Conservation (phyloP, 2,797 vertebrate genomes). For the Neopelma chrysocephalum region DNA sequence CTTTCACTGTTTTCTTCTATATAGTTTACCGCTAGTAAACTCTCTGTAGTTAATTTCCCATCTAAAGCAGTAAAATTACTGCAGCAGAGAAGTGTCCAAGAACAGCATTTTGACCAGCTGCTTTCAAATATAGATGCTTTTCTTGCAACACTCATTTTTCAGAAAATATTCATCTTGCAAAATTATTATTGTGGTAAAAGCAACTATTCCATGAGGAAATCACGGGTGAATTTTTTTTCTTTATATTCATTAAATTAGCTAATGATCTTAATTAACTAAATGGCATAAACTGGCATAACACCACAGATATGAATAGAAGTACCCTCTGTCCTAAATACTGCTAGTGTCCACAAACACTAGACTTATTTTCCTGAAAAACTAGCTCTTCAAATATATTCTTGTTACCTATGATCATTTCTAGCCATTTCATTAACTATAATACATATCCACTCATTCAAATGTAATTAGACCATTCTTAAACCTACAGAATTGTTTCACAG, state of each 20-base stretch:
- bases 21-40: not conserved
- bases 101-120: conserved; percentile 48
- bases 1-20: not conserved
- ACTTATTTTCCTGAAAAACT: not conserved
- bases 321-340: not conserved
- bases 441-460: not conserved
- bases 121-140: conserved; percentile 55
- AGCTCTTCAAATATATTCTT: not conserved
- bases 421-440: not conserved
- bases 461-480: not conserved
- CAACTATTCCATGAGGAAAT: conserved; percentile 33
- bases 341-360: not conserved
- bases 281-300: not conserved
- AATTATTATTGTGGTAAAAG: conserved; percentile 54
- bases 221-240: conserved; percentile 53
- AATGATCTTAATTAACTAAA: conserved; percentile 13
- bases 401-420: not conserved
- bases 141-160: conserved; percentile 43
- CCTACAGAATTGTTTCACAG: not conserved
- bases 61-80: not conserved
- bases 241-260: conserved; percentile 21
- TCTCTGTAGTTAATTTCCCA: not conserved
- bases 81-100: conserved; percentile 2
- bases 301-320: not conserved
- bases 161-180: conserved; percentile 55